Evolutionary conservation across 2,797 vertebrate genomes (phyloP), one percentile per base, ranked within the genome.

Genomic region (Helostoma temminkii): DNA sequence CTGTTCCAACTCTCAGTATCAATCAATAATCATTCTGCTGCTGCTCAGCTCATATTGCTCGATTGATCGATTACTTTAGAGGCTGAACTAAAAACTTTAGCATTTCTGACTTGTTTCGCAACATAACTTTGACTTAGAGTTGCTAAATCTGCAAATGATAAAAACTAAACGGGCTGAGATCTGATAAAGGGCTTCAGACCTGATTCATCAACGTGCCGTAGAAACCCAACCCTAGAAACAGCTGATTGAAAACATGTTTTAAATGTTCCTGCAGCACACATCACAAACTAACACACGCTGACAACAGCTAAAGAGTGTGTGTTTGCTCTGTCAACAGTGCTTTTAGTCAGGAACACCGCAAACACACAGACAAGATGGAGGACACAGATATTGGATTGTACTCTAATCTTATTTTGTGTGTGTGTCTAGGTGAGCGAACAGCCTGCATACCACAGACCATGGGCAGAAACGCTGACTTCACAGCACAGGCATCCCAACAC

Each of bases 401-500:
- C 56, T 61, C 52, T 37, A 26, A 58, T 66, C 66, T 60, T 55
- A 43, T 42, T 63, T 37, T 55, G 75, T 52, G 62, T 74, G 57
- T 28, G 66, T 60, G 37, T 82, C 28, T 63, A 72, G 71, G 83
- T 83, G 81, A 80, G 71, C 39, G 7, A 70, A 65, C 66, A 34
- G 73, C 66, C 60, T 43, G 58, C 78, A 80, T 88, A 67, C 71
- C 70, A 69, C 57, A 74, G 55, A 71, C 12, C 30, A 49, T 1
- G 42, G 24, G 70, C 66, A 72, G 71, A 63, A 74, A 59, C 1
- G 9, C 52, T 86, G 82, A 84, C 80, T 72, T 85, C 82, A 87
- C 70, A 55, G 57, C 50, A 56, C 63, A 74, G 74, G 61, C 71
- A 87, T 72, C 0, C 77, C 1, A 5, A 56, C 73, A 48, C 41